phyloP scores from a whole-genome alignment of 2,888 invertebrate species.

The Ophraella communa region DNA sequence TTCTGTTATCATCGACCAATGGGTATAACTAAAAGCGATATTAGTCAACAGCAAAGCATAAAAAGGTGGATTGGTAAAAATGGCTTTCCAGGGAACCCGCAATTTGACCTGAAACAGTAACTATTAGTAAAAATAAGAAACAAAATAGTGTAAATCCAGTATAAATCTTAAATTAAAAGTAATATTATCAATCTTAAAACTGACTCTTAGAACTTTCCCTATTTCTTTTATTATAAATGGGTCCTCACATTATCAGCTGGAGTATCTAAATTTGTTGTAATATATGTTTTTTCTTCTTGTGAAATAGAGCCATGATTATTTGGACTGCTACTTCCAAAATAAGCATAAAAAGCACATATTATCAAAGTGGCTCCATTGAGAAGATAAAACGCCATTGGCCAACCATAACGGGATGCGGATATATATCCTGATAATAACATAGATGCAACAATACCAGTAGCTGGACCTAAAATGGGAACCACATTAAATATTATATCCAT shows the following conservation, averaged over 20 bases:
- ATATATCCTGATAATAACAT: constrained; percentile 77
- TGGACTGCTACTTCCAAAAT: constrained; percentile 73
- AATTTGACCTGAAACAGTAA: constrained; percentile 15
- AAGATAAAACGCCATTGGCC: constrained; percentile 80
- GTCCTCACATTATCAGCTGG: constrained; percentile 7
- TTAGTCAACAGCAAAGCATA: constrained; percentile 76
- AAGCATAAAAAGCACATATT: constrained; percentile 67
- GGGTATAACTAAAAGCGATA: constrained; percentile 79
- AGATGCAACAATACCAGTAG: constrained; percentile 80
- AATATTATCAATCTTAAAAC: no score
- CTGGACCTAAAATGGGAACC: constrained; percentile 36
- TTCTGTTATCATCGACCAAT: constrained; percentile 83
- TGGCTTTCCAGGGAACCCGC: constrained; percentile 71
- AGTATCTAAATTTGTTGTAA: constrained; percentile 60
- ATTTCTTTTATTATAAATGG: background rate
- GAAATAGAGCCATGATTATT: constrained; percentile 67
- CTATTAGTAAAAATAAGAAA: no score
- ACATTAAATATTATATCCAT: no score
- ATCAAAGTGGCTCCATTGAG: constrained; percentile 69
- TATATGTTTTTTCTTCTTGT: constrained; percentile 69
- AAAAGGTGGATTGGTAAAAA: constrained; percentile 77
- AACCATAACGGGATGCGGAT: constrained; percentile 71
- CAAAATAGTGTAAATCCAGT: no score
- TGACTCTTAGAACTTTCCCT: no score
- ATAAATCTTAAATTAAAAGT: no score